Evolutionary conservation across 2,113 vertebrate species (phyloP).

Genomic region (Dipodomys merriami): DNA sequence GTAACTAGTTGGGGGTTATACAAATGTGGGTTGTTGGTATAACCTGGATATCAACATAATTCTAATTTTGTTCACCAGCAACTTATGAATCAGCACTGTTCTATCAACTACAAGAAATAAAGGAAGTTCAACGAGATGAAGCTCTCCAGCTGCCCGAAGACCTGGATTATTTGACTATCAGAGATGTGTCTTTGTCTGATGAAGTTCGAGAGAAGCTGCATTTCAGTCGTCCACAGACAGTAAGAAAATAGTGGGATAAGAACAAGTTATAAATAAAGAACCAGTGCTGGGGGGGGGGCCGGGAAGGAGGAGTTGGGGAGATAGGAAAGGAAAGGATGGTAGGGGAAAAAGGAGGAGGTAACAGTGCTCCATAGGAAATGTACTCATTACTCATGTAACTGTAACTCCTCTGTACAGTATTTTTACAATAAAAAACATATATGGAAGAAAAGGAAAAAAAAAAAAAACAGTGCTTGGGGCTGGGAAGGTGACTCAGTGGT

Average conservation of each 20-base stretch:
- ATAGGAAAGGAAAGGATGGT: too few species aligned
- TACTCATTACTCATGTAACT: too few species aligned
- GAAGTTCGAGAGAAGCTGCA: constrained; percentile 94
- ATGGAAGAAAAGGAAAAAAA: too few species aligned
- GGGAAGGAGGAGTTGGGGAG: too few species aligned
- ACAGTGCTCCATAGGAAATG: too few species aligned
- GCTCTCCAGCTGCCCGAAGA: constrained; percentile 90
- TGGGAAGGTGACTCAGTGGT: too few species aligned
- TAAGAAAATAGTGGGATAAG: constrained; percentile 81
- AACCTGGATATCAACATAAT: constrained; percentile 7
- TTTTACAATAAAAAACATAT: too few species aligned
- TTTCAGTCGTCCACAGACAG: constrained; percentile 90
- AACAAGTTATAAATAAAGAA: background rate
- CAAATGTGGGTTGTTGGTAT: background rate
- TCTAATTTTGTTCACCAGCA: constrained; percentile 83
- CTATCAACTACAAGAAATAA: constrained; percentile 91
- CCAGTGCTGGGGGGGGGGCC: background rate
- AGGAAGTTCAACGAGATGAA: constrained; percentile 92
- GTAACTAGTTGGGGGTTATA: background rate
- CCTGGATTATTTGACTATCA: constrained; percentile 92
- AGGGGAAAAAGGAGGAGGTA: too few species aligned
- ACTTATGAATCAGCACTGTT: constrained; percentile 88
- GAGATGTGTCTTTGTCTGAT: constrained; percentile 88
- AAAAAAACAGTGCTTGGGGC: too few species aligned
- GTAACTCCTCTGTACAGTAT: too few species aligned